A percentile compares a stretch with the other conserved stretches of the same genome.
Conservation (phyloP, 2,113 vertebrate species). For the Daphoenositta chrysoptera region DNA sequence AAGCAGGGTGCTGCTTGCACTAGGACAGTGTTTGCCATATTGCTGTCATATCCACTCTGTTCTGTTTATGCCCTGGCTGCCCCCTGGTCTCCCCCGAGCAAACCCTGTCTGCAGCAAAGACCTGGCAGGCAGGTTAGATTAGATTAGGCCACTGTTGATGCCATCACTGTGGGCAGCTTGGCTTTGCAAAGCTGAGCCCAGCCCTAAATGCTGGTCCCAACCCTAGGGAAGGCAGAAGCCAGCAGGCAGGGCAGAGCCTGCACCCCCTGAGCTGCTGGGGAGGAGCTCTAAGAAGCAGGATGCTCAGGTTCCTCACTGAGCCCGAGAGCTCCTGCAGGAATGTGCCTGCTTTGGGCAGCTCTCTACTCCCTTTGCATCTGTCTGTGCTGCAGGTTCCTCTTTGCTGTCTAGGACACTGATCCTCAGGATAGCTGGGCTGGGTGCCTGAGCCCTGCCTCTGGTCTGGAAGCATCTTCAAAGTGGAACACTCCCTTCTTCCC, state of each 20-base stretch:
- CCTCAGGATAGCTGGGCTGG: background rate
- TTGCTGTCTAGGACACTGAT: background rate
- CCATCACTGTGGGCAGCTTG: background rate
- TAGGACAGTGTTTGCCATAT: rapidly evolving
- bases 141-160: background rate
- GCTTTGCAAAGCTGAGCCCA: background rate
- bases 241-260: background rate
- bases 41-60: background rate
- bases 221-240: background rate
- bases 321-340: background rate
- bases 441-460: background rate
- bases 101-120: background rate
- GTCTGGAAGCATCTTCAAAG: background rate
- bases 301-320: background rate
- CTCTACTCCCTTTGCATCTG: background rate
- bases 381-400: background rate
- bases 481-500: background rate
- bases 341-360: background rate
- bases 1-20: background rate
- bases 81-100: background rate
- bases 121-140: background rate
- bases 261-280: background rate
- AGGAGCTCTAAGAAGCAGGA: background rate
- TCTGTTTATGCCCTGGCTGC: background rate
- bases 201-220: background rate